Evolutionary conservation across 2,113 vertebrate species (phyloP).

Genomic region (Neotoma lepida): DNA sequence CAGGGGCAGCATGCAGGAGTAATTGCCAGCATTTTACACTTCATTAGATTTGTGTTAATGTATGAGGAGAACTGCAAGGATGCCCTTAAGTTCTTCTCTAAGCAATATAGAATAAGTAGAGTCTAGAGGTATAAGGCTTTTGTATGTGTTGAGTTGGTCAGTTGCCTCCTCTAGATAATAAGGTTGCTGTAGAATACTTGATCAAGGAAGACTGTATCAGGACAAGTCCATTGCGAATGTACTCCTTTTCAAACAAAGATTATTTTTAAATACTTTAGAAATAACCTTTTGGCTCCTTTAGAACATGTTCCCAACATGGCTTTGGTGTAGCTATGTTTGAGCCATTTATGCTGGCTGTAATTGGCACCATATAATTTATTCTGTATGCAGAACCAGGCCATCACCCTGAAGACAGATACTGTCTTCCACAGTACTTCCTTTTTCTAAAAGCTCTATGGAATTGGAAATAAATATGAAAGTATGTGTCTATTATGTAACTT

Average conservation of each 20-base stretch:
- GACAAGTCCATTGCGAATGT: not conserved
- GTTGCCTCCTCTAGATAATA: not conserved
- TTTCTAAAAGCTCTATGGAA: constrained; percentile 40
- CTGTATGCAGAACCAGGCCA: constrained; percentile 32
- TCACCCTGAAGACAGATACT: not conserved
- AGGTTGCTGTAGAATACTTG: constrained; percentile 8
- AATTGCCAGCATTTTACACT: not conserved
- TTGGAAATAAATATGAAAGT: constrained; percentile 40
- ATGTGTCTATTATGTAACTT: constrained; percentile 22
- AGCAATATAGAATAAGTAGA: not conserved
- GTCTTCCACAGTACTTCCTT: constrained; percentile 34
- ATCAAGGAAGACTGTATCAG: not conserved
- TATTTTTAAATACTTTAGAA: constrained; percentile 57
- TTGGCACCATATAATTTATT: constrained; percentile 15
- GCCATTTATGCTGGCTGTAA: not conserved
- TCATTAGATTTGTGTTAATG: not conserved
- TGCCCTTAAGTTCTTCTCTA: not conserved
- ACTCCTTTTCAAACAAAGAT: not conserved
- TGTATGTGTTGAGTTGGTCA: not conserved
- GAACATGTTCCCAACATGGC: not conserved
- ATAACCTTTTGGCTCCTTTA: constrained; percentile 19
- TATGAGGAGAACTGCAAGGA: not conserved
- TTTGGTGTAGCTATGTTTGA: not conserved
- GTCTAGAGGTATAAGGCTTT: not conserved
- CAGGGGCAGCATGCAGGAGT: not conserved